Evolutionary conservation across 2,888 invertebrate species (phyloP), one percentile per base, ranked within the genome.

Genomic region (Sesia apiformis): DNA sequence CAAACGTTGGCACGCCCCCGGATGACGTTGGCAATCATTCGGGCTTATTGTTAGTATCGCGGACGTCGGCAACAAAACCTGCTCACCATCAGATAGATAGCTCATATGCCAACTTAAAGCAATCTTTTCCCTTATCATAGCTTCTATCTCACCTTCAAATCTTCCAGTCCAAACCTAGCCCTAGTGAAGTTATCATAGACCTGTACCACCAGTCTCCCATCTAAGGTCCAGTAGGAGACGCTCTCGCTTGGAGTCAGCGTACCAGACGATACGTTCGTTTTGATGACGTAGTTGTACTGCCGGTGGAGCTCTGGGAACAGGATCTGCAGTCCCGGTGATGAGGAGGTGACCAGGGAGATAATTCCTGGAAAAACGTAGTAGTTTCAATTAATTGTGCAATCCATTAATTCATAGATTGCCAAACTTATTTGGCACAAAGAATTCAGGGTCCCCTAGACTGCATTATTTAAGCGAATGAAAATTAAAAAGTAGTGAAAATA

Each of bases 161-260:
- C 72, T 7, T 78, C 76, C 55, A 89, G 50, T 3, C 66, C 64
- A 3, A 80, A 62, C 1, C 86, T 63, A 0, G 78, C 79, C 51
- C 67, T 76, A 0, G 78, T 80, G 8, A 65, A 80, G 57, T 82
- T 86, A 51, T 84, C 82, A 7, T 76, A 78, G 0, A 76, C 76
- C 3, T 78, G 74, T 0, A 81, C 67, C 0, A 63, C 56, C 0
- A 89, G 56, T 4, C 72, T 67, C 0, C 80, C 87, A 1, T 79
- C 80, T 42, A 89, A 51, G 0, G 76, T 72, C 87, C 88, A 87
- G 7, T 72, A 72, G 0, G 83, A 81, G 40, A 67, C 67, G 23
- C 70, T 73, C 40, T 72, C 74, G 3, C 64, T 67, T 3, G 75
- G 78, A 5, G 74, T 69, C 39, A 77, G 64, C 1, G 80, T 75